Conservation (phyloP, 2,113 vertebrate genomes). For the Elgaria multicarinata region DNA sequence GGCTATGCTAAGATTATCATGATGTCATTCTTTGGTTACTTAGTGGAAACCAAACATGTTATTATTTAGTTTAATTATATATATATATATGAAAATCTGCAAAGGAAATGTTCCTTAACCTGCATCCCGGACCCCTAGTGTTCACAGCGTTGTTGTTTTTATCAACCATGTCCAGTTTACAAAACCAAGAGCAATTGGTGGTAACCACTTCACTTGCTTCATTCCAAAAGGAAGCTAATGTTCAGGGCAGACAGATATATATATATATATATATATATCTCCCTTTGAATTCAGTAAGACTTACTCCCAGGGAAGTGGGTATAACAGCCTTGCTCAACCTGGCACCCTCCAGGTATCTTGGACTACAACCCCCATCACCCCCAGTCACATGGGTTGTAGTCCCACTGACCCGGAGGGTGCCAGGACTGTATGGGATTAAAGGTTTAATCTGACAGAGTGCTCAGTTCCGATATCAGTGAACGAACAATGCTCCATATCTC, state of each 20-base stretch:
- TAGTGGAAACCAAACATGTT: slow-evolving; percentile 57
- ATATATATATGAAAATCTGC: slow-evolving; percentile 12
- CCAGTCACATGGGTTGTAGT: too few species aligned
- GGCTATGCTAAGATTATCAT: slow-evolving; percentile 41
- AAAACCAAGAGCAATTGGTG: neutral
- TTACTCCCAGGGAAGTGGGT: neutral
- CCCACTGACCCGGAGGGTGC: too few species aligned
- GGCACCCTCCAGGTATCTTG: too few species aligned
- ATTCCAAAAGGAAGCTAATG: neutral
- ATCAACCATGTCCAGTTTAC: slow-evolving; percentile 17
- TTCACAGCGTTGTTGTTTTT: slow-evolving; percentile 30
- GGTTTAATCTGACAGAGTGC: slow-evolving; percentile 19
- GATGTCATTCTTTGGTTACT: slow-evolving; percentile 52
- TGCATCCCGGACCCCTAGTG: slow-evolving; percentile 23
- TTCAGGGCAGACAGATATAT: neutral
- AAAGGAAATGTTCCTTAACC: slow-evolving; percentile 47
- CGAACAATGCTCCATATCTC: neutral
- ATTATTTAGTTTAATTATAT: slow-evolving; percentile 49
- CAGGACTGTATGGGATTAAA: neutral
- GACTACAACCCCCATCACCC: too few species aligned
- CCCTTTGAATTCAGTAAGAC: neutral
- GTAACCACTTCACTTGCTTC: neutral
- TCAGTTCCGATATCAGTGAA: neutral
- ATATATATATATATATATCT: too few species aligned
- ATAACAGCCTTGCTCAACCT: neutral